Percentiles rank a stretch among this genome's conserved stretches.
Conservation (phyloP, 2,888 invertebrate genomes). For the Smittia sp. region DNA sequence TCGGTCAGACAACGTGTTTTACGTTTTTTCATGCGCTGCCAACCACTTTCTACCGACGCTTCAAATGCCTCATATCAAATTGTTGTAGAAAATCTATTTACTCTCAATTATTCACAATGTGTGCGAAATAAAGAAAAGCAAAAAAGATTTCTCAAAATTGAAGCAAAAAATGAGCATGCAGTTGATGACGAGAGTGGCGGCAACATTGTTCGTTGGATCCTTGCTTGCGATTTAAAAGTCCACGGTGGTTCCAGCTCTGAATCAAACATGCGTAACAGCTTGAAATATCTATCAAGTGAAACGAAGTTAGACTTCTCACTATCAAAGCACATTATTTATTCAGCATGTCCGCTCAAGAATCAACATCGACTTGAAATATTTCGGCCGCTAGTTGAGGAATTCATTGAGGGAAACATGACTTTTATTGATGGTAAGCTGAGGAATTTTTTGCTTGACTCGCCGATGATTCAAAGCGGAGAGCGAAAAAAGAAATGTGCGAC, state of each 20-base stretch:
- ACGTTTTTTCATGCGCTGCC: neutral
- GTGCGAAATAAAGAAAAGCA: slow-evolving; percentile 1
- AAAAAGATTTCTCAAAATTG: slow-evolving; percentile 18
- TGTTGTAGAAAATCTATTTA: slow-evolving; percentile 36
- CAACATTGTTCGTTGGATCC: neutral
- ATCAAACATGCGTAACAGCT: neutral
- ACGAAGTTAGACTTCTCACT: too few species aligned
- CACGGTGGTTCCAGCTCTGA: neutral
- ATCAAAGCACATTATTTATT: too few species aligned
- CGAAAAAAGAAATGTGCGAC: neutral
- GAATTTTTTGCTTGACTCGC: neutral
- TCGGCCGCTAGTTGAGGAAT: neutral
- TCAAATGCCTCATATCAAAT: slow-evolving; percentile 32
- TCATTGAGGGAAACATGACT: neutral
- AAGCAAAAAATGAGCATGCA: slow-evolving; percentile 19
- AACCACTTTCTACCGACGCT: slow-evolving; percentile 36
- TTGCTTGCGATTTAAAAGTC: neutral
- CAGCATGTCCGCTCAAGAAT: too few species aligned
- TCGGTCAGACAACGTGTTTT: slow-evolving; percentile 1
- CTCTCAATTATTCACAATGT: slow-evolving; percentile 33
- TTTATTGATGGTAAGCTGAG: too few species aligned
- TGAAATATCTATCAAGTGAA: neutral
- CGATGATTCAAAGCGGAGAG: neutral
- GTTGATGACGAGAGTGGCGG: neutral
- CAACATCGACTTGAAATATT: neutral